Evolutionary conservation across 2,113 vertebrate genomes (phyloP), one percentile per base, ranked within the genome.

Genomic region (Puntigrus tetrazona): DNA sequence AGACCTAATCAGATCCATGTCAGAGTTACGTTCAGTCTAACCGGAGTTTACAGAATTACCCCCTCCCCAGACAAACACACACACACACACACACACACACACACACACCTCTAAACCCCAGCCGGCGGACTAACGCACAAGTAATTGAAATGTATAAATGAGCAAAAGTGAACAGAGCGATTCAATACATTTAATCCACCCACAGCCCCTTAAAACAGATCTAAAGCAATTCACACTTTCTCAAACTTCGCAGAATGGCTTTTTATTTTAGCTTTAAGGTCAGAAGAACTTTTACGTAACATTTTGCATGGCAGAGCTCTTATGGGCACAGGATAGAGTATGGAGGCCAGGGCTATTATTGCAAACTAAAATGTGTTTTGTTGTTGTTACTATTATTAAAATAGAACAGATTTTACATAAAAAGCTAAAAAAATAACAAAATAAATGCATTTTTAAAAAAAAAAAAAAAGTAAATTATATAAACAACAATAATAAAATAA

Each of bases 1-100:
- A 73, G 55, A 86, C 43, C 81, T 67, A 84, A 84, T 86, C 85
- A 84, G 81, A 84, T 74, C n/a, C 27, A 38, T 82, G 80, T 82
- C 80, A 65, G 25, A 72, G 72, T 22, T 34, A 81, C 29, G 84
- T 38, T 85, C 70, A 38, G 52, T 63, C 73, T 55, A 25, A 76
- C 29, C 10, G 47, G 22, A 84, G n/a, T 70, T 81, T 74, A 55
- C 61, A 52, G 69, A 82, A 73, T 84, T 38, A 80, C 81, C 77
- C 45, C 50, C 67, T 10, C 14, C 61, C 27, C 61, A 31, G 13
- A 63, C 25, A 29, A 13, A 31, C 61, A 31, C 27, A 31, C 11
- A 25, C 22, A 50, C 67, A 83, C 47, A 47, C n/a, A 61, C 43
- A 81, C 27, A n/a, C n/a, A n/a, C n/a, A n/a, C n/a, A 25, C 52